Percentiles rank a stretch among this genome's conserved stretches.
phyloP scores from a whole-genome alignment of 2,888 invertebrate genomes.

The Apocheima hispidaria region DNA sequence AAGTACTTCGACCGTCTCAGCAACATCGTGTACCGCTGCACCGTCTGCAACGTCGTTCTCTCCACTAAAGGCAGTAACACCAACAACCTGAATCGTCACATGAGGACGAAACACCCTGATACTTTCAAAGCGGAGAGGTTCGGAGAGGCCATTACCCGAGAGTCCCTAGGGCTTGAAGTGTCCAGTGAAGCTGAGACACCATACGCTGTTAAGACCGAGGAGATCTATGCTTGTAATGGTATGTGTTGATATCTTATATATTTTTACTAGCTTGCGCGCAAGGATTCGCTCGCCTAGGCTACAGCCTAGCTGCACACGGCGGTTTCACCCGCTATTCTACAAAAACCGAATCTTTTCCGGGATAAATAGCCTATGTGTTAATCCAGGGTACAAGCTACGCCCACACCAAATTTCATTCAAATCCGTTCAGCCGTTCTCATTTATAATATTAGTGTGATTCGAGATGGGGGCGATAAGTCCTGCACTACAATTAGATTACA shows the following conservation, averaged over 20 bases:
- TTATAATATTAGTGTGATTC: too few species aligned
- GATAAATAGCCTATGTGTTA: too few species aligned
- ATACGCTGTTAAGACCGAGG: conserved; percentile 61
- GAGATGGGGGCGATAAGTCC: too few species aligned
- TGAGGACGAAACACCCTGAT: conserved; percentile 69
- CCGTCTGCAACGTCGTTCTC: conserved; percentile 72
- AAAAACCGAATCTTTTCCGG: too few species aligned
- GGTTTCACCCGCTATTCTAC: too few species aligned
- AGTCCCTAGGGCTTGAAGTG: conserved; percentile 39
- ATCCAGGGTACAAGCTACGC: too few species aligned
- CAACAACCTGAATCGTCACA: conserved; percentile 80
- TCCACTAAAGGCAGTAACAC: conserved; percentile 82
- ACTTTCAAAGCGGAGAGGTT: conserved; percentile 65
- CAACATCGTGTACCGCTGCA: conserved; percentile 75
- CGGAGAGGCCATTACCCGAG: conserved; percentile 34
- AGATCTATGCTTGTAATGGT: conserved; percentile 58
- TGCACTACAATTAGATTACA: too few species aligned
- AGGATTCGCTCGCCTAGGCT: too few species aligned
- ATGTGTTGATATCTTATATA: neutral
- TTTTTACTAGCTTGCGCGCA: too few species aligned
- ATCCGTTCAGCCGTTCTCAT: too few species aligned
- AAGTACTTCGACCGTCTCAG: conserved; percentile 77
- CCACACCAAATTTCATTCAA: too few species aligned
- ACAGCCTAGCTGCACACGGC: too few species aligned
- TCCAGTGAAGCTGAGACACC: conserved; percentile 57